Evolutionary conservation across 2,888 invertebrate species (phyloP), one percentile per base, ranked within the genome.

Genomic region (Plagodis dolabraria): DNA sequence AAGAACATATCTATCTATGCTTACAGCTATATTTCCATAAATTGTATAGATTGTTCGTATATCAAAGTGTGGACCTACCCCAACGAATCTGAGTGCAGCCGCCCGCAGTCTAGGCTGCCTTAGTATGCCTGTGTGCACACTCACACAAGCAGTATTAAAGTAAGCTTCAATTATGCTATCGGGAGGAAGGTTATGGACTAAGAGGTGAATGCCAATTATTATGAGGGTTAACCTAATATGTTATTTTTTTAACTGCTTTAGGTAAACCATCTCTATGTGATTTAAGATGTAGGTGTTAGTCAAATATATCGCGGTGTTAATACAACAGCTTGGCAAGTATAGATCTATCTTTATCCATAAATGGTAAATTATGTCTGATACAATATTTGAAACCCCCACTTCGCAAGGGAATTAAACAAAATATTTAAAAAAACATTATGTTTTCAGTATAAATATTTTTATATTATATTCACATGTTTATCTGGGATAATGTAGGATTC

Each of bases 111-210:
- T 42, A 43, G 44, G 10, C 22, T 33, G 52, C 77, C 11, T 42
- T 43, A 46, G 56, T 57, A 48, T 77, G 78, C 66, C 71, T 47
- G 46, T 12, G 48, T 48, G 33, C 45, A 60, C 56, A 38, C 61
- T 59, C 69, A 64, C 64, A 53, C n/a, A 12, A 6, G 22, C 54
- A 51, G 60, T 69, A 74, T 77, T 74, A 82, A 80, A 77, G 78
- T 68, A 72, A 77, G 79, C 74, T 82, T 81, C 83, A 83, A 82
- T 87, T 86, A 79, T 77, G 73, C 73, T 75, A 75, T 81, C 35
- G 48, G 60, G 56, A 38, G 56, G 46, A 40, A 57, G 56, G 56
- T 53, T 63, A 74, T 72, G 74, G 77, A 40, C 35, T 43, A 40
- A 35, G 57, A 45, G 53, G 33, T 34, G 36, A 6, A 12, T 6